phyloP scores from a whole-genome alignment of 2,888 invertebrate species.

The Chaitophorus viminalis region DNA sequence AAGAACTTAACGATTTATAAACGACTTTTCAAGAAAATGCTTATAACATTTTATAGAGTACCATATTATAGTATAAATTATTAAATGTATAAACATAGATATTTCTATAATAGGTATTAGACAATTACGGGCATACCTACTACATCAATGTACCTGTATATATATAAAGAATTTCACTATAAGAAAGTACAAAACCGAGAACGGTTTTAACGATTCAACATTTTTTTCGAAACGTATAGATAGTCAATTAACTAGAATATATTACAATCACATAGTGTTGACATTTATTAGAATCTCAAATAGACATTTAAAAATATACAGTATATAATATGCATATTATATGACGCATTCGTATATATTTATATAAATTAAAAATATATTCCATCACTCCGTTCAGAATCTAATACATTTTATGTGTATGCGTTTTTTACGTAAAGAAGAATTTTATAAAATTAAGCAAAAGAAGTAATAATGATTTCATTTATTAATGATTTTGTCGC shows the following conservation, averaged over 20 bases:
- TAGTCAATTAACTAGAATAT: not conserved
- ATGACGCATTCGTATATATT: too few relatives aligned
- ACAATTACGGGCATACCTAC: conserved; percentile 47
- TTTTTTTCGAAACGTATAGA: conserved; percentile 11
- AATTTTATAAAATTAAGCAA: too few relatives aligned
- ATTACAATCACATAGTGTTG: not conserved
- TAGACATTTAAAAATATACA: not conserved
- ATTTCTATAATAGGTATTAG: conserved; percentile 44
- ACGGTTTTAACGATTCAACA: conserved; percentile 24
- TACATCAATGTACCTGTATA: not conserved
- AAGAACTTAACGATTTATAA: not conserved
- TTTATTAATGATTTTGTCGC: too few relatives aligned
- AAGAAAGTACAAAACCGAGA: conserved; percentile 49
- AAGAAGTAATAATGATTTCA: too few relatives aligned
- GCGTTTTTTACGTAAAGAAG: too few relatives aligned
- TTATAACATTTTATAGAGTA: not conserved
- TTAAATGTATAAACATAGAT: conserved; percentile 16
- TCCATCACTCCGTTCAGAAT: too few relatives aligned
- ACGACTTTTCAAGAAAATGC: not conserved
- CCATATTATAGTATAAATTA: conserved; percentile 26
- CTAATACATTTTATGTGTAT: too few relatives aligned
- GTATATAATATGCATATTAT: not conserved
- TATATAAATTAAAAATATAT: too few relatives aligned
- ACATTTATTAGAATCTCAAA: not conserved
- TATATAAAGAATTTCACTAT: conserved; percentile 44